These are phyloP conservation scores for Drosophila nigricruria DNA, from an alignment of 2,888 invertebrate species.

Conservation along the genomic window DNA sequence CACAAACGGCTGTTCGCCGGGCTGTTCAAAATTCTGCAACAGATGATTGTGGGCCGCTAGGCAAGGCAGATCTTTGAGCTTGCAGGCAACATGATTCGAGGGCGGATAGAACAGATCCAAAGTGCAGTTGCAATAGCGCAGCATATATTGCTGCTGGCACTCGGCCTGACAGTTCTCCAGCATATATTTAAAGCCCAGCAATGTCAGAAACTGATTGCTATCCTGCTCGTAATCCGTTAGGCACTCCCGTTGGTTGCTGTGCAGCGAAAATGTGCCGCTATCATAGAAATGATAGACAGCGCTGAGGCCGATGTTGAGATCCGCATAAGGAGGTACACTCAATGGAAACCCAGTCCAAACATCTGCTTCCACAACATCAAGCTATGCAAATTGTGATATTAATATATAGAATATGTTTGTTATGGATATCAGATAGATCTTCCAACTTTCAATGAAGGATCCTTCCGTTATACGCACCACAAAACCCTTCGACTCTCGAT, in stretches of 20 bases:
- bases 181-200: constrained; percentile 77
- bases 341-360: constrained; percentile 71
- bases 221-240: constrained; percentile 72
- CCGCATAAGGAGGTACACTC: constrained; percentile 56
- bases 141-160: constrained; percentile 77
- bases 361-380: constrained; percentile 65
- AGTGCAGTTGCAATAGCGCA: constrained; percentile 80
- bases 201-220: constrained; percentile 57
- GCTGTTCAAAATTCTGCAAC: constrained; percentile 61
- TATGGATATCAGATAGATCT: background rate
- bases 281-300: constrained; percentile 71
- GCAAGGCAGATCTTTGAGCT: constrained; percentile 76
- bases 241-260: constrained; percentile 68
- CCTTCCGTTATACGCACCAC: constrained; percentile 41
- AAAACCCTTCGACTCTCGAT: constrained; percentile 57
- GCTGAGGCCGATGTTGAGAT: constrained; percentile 63
- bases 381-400: constrained; percentile 20
- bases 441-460: background rate
- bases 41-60: constrained; percentile 69
- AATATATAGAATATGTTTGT: background rate
- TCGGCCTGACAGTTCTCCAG: constrained; percentile 79
- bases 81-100: constrained; percentile 68
- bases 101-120: constrained; percentile 81
- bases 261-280: constrained; percentile 55
- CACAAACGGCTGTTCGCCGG: constrained; percentile 70